phyloP scores from a whole-genome alignment of 2,797 vertebrate genomes.

The Hoplostethus atlanticus region DNA sequence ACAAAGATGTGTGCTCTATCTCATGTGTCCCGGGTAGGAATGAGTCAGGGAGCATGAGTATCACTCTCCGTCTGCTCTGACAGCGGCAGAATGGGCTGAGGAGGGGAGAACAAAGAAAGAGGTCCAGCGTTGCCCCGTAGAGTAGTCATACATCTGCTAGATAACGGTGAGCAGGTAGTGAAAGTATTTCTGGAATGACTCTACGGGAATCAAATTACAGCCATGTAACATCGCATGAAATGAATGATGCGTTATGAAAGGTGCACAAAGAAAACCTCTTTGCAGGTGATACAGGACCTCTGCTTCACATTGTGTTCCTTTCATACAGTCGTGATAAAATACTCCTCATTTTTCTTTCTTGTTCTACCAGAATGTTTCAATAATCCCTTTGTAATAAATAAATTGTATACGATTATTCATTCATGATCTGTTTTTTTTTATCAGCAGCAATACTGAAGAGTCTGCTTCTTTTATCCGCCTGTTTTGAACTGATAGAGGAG shows the following conservation, averaged over 20 bases:
- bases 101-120: conserved; percentile 53
- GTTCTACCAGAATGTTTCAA: conserved; percentile 10
- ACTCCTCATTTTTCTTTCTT: conserved; percentile 27
- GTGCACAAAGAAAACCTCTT: conserved; percentile 47
- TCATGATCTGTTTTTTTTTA: conserved; percentile 40
- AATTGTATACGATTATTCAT: conserved; percentile 31
- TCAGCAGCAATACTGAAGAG: conserved; percentile 17
- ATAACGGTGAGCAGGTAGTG: conserved; percentile 34
- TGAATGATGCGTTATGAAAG: conserved; percentile 43
- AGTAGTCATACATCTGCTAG: conserved; percentile 53
- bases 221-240: conserved; percentile 44
- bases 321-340: conserved; percentile 55
- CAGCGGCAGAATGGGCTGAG: conserved; percentile 40
- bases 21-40: conserved; percentile 38
- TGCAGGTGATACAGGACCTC: conserved; percentile 39
- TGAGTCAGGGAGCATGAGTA: conserved; percentile 31
- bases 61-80: conserved; percentile 34
- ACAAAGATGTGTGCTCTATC: conserved; percentile 58
- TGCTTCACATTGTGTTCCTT: conserved; percentile 50
- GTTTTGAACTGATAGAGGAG: neutral
- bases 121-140: conserved; percentile 49
- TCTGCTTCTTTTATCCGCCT: conserved; percentile 2
- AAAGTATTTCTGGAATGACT: conserved; percentile 39
- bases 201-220: conserved; percentile 50
- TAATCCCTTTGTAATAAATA: conserved; percentile 43